Conservation (phyloP, 2,888 invertebrate species). For the Biston betularia region DNA sequence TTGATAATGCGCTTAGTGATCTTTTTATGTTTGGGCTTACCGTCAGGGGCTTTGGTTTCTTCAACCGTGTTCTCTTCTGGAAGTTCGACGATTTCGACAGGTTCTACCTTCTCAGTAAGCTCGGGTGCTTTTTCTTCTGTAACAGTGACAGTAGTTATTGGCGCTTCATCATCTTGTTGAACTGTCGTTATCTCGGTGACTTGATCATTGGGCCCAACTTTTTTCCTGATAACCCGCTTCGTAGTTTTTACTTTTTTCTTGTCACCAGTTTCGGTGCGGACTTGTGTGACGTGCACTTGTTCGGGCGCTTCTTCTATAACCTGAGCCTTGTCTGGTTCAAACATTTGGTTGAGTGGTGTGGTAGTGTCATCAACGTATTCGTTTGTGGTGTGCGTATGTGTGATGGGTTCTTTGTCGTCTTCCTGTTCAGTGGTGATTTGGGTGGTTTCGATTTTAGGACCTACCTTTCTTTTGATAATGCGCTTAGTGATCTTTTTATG, state of each 20-base stretch:
- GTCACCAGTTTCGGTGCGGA: neutral
- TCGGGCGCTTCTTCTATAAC: neutral
- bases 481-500: neutral
- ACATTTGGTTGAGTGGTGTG: neutral
- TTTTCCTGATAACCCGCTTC: neutral
- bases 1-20: neutral
- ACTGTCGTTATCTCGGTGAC: neutral
- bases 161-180: constrained; percentile 28
- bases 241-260: neutral
- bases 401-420: neutral
- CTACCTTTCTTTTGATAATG: neutral
- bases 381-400: neutral
- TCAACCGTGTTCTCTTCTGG: neutral
- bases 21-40: constrained; percentile 50
- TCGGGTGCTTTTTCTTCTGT: neutral
- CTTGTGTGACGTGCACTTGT: neutral
- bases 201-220: neutral
- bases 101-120: neutral
- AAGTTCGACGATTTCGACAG: neutral
- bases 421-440: neutral
- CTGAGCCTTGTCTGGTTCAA: neutral
- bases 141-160: constrained; percentile 24
- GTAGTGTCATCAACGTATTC: neutral
- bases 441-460: neutral
- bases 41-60: neutral